Evolutionary conservation across 1,140 invertebrate species (phyloP), one percentile per base, ranked within the genome.

Genomic region (Drosophila jambulina): DNA sequence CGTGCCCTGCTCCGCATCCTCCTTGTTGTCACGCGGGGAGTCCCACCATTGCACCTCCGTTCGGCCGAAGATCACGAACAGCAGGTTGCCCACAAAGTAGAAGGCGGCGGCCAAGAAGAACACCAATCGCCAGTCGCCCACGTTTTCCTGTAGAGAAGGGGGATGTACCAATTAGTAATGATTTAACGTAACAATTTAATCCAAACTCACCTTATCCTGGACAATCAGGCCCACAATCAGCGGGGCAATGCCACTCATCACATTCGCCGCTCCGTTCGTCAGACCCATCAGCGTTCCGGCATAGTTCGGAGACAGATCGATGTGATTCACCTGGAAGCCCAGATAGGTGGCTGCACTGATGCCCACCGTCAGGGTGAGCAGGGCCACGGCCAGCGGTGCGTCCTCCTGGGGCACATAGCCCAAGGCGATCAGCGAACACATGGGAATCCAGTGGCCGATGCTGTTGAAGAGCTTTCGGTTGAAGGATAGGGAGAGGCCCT

Each of bases 301-400:
- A 85, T 96, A 97, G 87, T 97, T 96, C 0, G 96, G 96, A 10
- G 96, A 95, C 76, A 97, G 94, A 92, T 97, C 96, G 74, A 97
- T 95, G 62, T 96, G 95, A 76, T 96, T 96, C 21, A 95, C 94
- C 83, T 95, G 93, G 77, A 94, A 94, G 15, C 97, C 97, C 57
- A 96, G 95, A 75, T 96, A 96, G 53, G 96, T 94, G 25, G 96
- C 96, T 7, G 96, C 96, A 74, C 97, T 97, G 3, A 96, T 93
- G 2, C 96, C 95, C 13, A 98, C 96, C 2, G 97, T 96, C 0
- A 96, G 65, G 0, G 95, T 94, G 0, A 97, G 92, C 42, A 97
- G 91, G 0, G 81, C 86, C 1, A 96, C 94, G 0, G 96, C 95
- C 19, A 95, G 51, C 0, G 70, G 81, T 10, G 93, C 83, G 59